Percentiles rank a stretch among this genome's conserved stretches.
These are phyloP conservation scores for Rhabdornis inornatus DNA, from an alignment of 2,113 vertebrate species.

Conservation along the genomic window DNA sequence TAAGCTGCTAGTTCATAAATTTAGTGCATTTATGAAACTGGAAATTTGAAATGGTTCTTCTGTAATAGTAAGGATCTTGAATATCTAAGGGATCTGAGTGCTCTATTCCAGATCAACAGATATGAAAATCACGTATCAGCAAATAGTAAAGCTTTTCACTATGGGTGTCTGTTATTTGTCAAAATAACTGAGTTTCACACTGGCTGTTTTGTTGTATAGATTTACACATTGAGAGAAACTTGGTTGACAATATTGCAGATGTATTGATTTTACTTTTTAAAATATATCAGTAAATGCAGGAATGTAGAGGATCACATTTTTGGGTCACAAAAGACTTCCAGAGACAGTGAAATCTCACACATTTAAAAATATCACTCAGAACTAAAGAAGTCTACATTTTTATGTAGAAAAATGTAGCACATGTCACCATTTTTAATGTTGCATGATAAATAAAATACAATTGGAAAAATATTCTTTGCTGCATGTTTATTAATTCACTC, in stretches of 20 bases:
- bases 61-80: background rate
- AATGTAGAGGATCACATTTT: background rate
- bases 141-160: background rate
- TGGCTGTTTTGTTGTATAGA: background rate
- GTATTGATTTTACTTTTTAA: background rate
- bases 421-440: background rate
- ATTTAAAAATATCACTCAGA: background rate
- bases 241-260: background rate
- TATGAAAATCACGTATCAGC: background rate
- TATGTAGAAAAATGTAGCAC: background rate
- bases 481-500: background rate
- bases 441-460: background rate
- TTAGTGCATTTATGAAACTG: background rate
- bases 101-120: background rate
- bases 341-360: background rate
- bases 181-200: background rate
- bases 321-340: background rate
- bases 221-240: background rate
- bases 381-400: background rate
- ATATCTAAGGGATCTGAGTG: background rate
- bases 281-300: background rate
- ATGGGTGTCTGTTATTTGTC: background rate
- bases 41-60: background rate
- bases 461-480: background rate
- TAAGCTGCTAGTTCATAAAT: background rate